Percentiles rank a stretch among this genome's conserved stretches.
phyloP scores from a whole-genome alignment of 2,113 vertebrate genomes.

The Mungos mungo region DNA sequence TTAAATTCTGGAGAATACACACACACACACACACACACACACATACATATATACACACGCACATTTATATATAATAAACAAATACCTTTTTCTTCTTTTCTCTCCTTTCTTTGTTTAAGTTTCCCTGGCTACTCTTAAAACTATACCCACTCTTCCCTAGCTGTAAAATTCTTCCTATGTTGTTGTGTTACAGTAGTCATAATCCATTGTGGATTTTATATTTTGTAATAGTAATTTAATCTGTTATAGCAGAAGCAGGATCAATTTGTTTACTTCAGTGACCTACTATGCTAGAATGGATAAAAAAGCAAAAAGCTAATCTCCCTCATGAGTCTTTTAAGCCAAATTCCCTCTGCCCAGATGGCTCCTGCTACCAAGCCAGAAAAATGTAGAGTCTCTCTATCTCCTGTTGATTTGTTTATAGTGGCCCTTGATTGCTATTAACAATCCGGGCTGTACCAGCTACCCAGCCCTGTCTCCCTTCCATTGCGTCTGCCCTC shows the following conservation, averaged over 20 bases:
- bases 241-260: slow-evolving; percentile 43
- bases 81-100: not conserved
- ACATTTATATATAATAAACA: not conserved
- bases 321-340: slow-evolving; percentile 63
- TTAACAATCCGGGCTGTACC: slow-evolving; percentile 65
- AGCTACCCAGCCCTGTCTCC: slow-evolving; percentile 23
- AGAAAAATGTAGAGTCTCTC: slow-evolving; percentile 58
- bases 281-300: slow-evolving; percentile 12
- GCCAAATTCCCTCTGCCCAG: slow-evolving; percentile 73
- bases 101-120: slow-evolving; percentile 20
- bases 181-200: slow-evolving; percentile 39
- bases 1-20: not conserved
- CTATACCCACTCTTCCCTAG: not conserved
- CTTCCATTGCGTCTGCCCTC: not conserved
- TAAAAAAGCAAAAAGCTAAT: slow-evolving; percentile 45
- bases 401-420: slow-evolving; percentile 76
- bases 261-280: slow-evolving; percentile 65
- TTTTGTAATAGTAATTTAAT: slow-evolving; percentile 54
- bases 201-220: slow-evolving; percentile 38
- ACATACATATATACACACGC: not conserved
- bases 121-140: slow-evolving; percentile 59
- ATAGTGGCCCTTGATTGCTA: slow-evolving; percentile 72
- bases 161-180: slow-evolving; percentile 48
- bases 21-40: no score
- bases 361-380: slow-evolving; percentile 69